Evolutionary conservation across 2,113 vertebrate species (phyloP), one percentile per base, ranked within the genome.

Genomic region (Poeciliopsis retropinna): DNA sequence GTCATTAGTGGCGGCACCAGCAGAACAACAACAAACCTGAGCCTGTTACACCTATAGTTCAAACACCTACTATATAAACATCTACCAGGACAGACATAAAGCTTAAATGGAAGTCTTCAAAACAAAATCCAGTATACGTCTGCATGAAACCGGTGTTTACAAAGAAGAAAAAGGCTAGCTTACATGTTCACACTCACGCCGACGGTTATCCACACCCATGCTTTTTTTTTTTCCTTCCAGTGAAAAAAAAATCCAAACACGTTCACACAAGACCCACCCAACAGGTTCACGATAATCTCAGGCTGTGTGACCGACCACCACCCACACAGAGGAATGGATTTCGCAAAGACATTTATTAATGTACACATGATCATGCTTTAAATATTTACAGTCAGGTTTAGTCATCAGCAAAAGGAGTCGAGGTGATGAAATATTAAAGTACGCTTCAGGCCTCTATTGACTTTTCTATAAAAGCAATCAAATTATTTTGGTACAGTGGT

Each of bases 161-260:
- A 67, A 32, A 51, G 22, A 57, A 7, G 28, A 41, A 76, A 67
- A 32, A 64, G 51, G 61, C 28, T n/a, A 41, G 66, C 76, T 75
- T 64, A 70, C 57, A 54, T 72, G 67, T 68, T 81, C 68, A 70
- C 34, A 64, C 64, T 70, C 28, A 64, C 15, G 29, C 69, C 61
- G 85, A 89, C 87, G 84, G 88, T 92, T 89, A 77, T 90, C 88
- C 83, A 73, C 89, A 85, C 91, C 91, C 84, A 70, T 47, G 17
- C 60, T 27, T 84, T 87, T 79, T n/a, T 51, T 22, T 37, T 37
- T 11, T 34, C 12, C 34, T 37, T 25, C 51, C 66, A 67, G 73
- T 63, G 80, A 70, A n/a, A n/a, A n/a, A n/a, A n/a, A n/a, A n/a
- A n/a, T n/a, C 70, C 76, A 90, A 90, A 87, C 91, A 92, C 82